A percentile compares a stretch with the other conserved stretches of the same genome.
Conservation (phyloP, 2,113 vertebrate species). For the Anarhynchus alexandrinus region DNA sequence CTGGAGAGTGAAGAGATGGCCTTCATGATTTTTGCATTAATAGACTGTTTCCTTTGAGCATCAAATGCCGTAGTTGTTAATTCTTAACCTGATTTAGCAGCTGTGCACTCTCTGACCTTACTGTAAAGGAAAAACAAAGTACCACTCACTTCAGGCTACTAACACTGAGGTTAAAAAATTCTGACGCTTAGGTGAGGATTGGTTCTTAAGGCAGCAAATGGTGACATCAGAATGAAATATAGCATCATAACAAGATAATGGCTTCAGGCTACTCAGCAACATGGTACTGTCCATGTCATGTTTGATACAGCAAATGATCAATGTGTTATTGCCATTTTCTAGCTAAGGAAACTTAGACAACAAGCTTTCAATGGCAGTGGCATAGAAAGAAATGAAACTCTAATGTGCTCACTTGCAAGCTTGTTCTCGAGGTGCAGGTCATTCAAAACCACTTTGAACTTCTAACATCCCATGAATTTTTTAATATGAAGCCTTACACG, state of each 20-base stretch:
- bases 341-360: background rate
- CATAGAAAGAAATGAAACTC: background rate
- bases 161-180: background rate
- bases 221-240: slow-evolving; percentile 14
- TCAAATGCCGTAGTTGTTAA: background rate
- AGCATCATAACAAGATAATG: background rate
- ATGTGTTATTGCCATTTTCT: background rate
- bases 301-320: background rate
- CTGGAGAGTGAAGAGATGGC: background rate
- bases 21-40: slow-evolving; percentile 3
- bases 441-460: background rate
- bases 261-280: background rate
- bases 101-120: background rate
- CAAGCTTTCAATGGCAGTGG: background rate
- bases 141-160: background rate
- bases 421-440: background rate
- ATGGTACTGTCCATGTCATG: background rate
- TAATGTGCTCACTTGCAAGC: background rate
- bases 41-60: background rate
- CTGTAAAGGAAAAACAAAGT: slow-evolving; percentile 5
- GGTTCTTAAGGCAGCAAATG: background rate
- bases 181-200: background rate
- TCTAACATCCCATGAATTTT: background rate
- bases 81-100: slow-evolving; percentile 32
- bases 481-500: background rate